A percentile compares a stretch with the other conserved stretches of the same genome.
These are phyloP conservation scores for Azorinus chamasolen DNA, from an alignment of 2,888 invertebrate genomes.

Conservation along the genomic window DNA sequence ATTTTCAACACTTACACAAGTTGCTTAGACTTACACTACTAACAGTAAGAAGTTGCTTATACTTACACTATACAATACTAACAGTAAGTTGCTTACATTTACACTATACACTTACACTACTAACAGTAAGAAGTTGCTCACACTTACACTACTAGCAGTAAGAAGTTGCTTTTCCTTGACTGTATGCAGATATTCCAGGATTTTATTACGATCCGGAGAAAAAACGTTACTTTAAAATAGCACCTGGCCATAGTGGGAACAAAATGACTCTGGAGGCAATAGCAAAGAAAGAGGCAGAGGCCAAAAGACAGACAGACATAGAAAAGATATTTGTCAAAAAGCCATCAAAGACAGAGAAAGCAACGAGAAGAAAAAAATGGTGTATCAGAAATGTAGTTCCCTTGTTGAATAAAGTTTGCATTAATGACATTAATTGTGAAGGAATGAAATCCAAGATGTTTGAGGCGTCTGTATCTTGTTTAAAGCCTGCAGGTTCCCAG, in stretches of 20 bases:
- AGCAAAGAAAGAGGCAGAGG: conserved; percentile 69
- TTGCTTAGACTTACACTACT: too few relatives aligned
- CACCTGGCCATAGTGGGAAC: conserved; percentile 73
- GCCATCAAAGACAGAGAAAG: neutral
- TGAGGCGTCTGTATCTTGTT: neutral
- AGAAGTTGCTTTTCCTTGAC: conserved; percentile 38
- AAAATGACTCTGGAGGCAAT: conserved; percentile 78
- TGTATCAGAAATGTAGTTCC: neutral
- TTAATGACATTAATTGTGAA: neutral
- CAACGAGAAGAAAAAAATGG: neutral
- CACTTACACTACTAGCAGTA: too few relatives aligned
- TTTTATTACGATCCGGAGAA: conserved; percentile 83
- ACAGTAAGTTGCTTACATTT: too few relatives aligned
- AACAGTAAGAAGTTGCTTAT: too few relatives aligned
- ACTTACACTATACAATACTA: too few relatives aligned
- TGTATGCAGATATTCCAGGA: conserved; percentile 79
- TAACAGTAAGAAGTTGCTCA: too few relatives aligned
- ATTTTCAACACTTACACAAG: too few relatives aligned
- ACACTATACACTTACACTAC: too few relatives aligned
- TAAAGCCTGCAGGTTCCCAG: conserved; percentile 45
- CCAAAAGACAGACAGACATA: conserved; percentile 68
- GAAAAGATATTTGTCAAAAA: neutral
- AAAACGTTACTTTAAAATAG: conserved; percentile 82
- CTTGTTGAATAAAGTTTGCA: neutral
- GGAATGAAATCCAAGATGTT: neutral